Base-by-base conservation (phyloP, 2,113 vertebrate species). In the Platysteira castanea region DNA sequence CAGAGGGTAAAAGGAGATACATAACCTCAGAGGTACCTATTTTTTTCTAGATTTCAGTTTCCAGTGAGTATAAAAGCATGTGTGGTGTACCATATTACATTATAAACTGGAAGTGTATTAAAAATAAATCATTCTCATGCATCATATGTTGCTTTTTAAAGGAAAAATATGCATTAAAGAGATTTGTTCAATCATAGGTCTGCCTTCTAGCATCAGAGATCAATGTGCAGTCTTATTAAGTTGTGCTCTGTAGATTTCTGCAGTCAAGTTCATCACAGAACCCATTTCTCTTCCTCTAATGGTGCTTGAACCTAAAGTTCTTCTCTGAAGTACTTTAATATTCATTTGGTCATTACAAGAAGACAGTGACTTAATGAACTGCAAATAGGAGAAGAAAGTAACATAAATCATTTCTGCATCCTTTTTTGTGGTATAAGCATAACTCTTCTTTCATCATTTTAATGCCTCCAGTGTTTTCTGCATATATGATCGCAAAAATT, bases 321-420 rank as follows among this genome's bases (percentile, higher is more conserved):
- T 98, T 97, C 97, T 98, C 96, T 95, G 92, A 97, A 98, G 98
- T 98, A 97, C 97, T 98, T 98, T 98, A 98, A 98, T 98, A 98
- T 98, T 98, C 97, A 98, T 97, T 98, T 87, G 97, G 98, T 98
- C 98, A 98, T 98, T 98, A 98, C 90, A 81, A 97, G 97, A 97
- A 98, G 98, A 98, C 98, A 98, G 98, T 98, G 98, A 99, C 98
- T 98, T 99, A 99, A 99, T 99, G 98, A 99, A 98, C 98, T 98
- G 98, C 97, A 98, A 98, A 99, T 98, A 97, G 97, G 90, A 98
- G 98, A 98, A 95, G 98, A 98, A 98, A 98, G 97, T 97, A 97
- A 75, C 97, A 98, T 99, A 98, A 99, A 99, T 99, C 98, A 99
- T 98, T 96, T 98, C 97, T 90, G 63, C 94, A 93, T 95, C 82